phyloP scores from a whole-genome alignment of 1,140 invertebrate genomes.

The Saccostrea glomerata region DNA sequence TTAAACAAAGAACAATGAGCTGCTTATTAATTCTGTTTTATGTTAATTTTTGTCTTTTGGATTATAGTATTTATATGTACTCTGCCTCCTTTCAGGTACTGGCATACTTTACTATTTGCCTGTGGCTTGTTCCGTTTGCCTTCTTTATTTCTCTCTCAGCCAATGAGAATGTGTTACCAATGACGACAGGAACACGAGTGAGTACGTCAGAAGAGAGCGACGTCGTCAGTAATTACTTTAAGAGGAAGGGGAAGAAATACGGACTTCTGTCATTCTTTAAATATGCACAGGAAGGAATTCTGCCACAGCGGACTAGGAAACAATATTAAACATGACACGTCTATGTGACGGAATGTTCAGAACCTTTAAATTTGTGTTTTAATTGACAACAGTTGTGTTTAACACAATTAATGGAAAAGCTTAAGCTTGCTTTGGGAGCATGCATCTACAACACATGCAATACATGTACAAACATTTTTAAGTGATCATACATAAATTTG shows the following conservation, averaged over 20 bases:
- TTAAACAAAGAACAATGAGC: too few species aligned
- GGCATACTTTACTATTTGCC: constrained; percentile 90
- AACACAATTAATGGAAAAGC: too few species aligned
- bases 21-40: too few species aligned
- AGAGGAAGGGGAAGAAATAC: constrained; percentile 87
- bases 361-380: too few species aligned
- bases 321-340: constrained; percentile 61
- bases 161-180: constrained; percentile 91
- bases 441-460: too few species aligned
- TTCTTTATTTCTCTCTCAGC: constrained; percentile 92
- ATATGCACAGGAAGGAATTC: constrained; percentile 88
- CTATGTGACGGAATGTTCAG: too few species aligned
- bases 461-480: too few species aligned
- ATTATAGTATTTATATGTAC: too few species aligned
- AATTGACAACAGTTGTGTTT: too few species aligned
- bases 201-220: constrained; percentile 82
- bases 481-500: too few species aligned
- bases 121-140: constrained; percentile 92
- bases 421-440: too few species aligned
- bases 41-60: too few species aligned
- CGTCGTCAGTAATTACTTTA: constrained; percentile 91
- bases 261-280: constrained; percentile 90
- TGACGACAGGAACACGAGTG: constrained; percentile 56
- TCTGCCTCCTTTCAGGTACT: constrained; percentile 84
- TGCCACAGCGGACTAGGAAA: constrained; percentile 90